Evolutionary conservation across 2,113 vertebrate genomes (phyloP).

Genomic region (Porphyrio hochstetteri): DNA sequence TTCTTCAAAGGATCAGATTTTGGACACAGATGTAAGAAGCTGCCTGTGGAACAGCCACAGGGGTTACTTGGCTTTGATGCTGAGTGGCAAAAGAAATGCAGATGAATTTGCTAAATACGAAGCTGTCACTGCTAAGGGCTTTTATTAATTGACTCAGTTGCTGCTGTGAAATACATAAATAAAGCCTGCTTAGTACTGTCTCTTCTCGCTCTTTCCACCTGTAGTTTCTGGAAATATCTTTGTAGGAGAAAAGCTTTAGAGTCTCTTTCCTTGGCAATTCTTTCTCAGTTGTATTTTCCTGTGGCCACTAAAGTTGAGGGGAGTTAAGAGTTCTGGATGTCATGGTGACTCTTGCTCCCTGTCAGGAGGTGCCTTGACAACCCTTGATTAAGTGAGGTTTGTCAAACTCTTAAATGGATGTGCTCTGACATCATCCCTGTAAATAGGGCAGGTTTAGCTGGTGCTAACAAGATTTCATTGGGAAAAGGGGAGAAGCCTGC

Average conservation of each 20-base stretch:
- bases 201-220: background rate
- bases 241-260: background rate
- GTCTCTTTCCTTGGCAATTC: background rate
- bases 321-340: background rate
- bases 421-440: background rate
- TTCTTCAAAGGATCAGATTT: background rate
- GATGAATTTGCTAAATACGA: background rate
- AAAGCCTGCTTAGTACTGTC: background rate
- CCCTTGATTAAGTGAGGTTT: background rate
- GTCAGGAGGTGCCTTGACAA: background rate
- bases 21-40: background rate
- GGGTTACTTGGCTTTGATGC: background rate
- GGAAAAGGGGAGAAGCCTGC: background rate
- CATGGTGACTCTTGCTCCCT: background rate
- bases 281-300: background rate
- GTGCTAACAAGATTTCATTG: background rate
- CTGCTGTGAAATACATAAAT: background rate
- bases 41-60: background rate
- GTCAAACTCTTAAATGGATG: background rate
- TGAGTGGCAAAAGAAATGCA: background rate
- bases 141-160: background rate
- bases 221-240: background rate
- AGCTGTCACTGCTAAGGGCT: background rate
- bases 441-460: background rate
- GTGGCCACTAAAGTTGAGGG: background rate